Evolutionary conservation across 1,140 invertebrate species (phyloP).

Genomic region (Zelostemma sp.): DNA sequence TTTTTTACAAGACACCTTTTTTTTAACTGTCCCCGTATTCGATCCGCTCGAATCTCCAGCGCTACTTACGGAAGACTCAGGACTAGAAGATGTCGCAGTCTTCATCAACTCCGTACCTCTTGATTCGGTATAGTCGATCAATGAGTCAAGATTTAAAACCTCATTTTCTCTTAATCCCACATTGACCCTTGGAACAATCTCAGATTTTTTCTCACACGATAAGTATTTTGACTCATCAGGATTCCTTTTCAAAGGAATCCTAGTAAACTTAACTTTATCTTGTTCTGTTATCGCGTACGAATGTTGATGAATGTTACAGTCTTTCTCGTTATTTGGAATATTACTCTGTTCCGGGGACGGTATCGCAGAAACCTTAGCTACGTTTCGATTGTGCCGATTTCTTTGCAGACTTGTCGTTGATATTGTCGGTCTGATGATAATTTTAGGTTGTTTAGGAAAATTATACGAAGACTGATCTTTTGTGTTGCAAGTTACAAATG

Average conservation of each 20-base stretch:
- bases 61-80: conserved; percentile 42
- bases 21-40: conserved; percentile 55
- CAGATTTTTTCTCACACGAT: conserved; percentile 46
- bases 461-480: conserved; percentile 27
- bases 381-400: conserved; percentile 57
- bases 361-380: conserved; percentile 66
- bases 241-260: conserved; percentile 51
- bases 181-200: conserved; percentile 50
- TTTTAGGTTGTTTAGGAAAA: conserved; percentile 68
- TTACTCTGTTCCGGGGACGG: conserved; percentile 55
- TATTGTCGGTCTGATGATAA: conserved; percentile 70
- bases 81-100: conserved; percentile 37
- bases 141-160: not conserved
- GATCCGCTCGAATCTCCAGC: conserved; percentile 40
- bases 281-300: conserved; percentile 36
- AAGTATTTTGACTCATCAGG: conserved; percentile 26
- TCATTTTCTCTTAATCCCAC: conserved; percentile 15
- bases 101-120: conserved; percentile 44
- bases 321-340: conserved; percentile 41
- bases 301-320: conserved; percentile 25
- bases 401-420: conserved; percentile 57
- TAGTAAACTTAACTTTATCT: conserved; percentile 56
- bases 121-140: conserved; percentile 40
- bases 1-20: conserved; percentile 50
- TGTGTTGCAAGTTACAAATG: conserved; percentile 10